Evolutionary conservation across 1,140 invertebrate species (phyloP), one percentile per base, ranked within the genome.

Genomic region (Dendroctonus ponderosae): DNA sequence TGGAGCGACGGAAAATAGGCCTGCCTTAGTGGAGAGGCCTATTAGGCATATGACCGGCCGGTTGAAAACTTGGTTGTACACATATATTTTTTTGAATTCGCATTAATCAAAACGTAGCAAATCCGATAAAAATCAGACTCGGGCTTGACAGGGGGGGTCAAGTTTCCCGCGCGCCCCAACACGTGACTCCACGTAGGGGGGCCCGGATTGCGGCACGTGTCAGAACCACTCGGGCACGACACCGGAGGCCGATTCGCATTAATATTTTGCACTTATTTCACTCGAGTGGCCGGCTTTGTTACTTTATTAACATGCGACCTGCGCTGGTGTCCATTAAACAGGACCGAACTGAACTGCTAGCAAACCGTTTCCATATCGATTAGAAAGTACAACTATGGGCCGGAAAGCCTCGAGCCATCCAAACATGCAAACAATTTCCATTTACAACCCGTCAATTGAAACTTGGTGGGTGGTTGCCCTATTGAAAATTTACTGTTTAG

Each of bases 231-330:
- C 66, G 56, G 63, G 39, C 66, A 53, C 40, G 61, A 68, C 66
- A 63, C 59, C 52, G 54, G 54, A 43, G 62, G 41, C 46, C 62
- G 52, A 49, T 57, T 53, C 42, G 42, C 61, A 63, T 68, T 68
- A 67, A 67, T 67, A 67, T 67, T 62, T 62, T 67, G 66, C 61
- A 68, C 61, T 63, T 68, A 63, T 62, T 62, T 14, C 66, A 63
- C 66, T 63, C 59, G 65, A 67, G 65, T 62, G 65, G 63, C 56
- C 48, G 7, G 44, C 63, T 66, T 59, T 66, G 63, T 66, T 59
- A 43, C 42, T 62, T 41, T 62, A 57, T 53, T 66, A 54, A 26
- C 42, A 48, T 64, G 62, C 38, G 50, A 41, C 51, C 48, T 54
- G 40, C 49, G 11, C 37, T 48, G 11, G 40, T 58, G 14, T 12